These are phyloP conservation scores for Galerucella nymphaeae DNA, from an alignment of 2,888 invertebrate species.

Conservation along the genomic window DNA sequence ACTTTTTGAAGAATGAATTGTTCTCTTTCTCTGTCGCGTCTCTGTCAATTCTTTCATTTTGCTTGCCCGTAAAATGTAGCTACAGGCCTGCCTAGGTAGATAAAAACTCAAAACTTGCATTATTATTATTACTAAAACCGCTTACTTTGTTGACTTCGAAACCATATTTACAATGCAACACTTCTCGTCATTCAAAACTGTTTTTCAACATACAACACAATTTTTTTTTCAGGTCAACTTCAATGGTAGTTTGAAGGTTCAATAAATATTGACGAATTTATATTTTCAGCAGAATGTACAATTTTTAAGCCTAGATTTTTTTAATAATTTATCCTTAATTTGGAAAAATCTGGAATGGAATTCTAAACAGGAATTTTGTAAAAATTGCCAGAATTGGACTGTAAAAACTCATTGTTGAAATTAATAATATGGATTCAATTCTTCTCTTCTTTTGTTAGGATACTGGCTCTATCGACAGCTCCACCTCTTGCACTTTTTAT, in stretches of 20 bases:
- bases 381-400: not conserved
- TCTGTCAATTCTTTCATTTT: slow-evolving; percentile 48
- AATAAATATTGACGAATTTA: not conserved
- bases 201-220: slow-evolving; percentile 23
- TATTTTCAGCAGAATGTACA: not conserved
- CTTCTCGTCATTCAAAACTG: slow-evolving; percentile 41
- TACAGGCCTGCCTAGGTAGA: slow-evolving; percentile 63
- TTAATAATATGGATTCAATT: too few relatives aligned
- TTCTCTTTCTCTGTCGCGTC: slow-evolving; percentile 40
- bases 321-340: not conserved
- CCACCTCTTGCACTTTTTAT: too few relatives aligned
- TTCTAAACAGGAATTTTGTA: not conserved
- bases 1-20: slow-evolving; percentile 52
- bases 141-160: slow-evolving; percentile 60
- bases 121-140: slow-evolving; percentile 54
- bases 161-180: slow-evolving; percentile 52
- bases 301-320: not conserved
- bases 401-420: too few relatives aligned
- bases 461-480: too few relatives aligned
- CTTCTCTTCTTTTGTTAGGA: too few relatives aligned
- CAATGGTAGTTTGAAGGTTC: not conserved
- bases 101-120: slow-evolving; percentile 46
- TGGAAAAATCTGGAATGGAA: not conserved
- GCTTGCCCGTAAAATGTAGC: slow-evolving; percentile 66
- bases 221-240: slow-evolving; percentile 5